Evolutionary conservation across 92 coral and sea anemone species (phyloP).

Genomic region (Nematostella vectensis): DNA sequence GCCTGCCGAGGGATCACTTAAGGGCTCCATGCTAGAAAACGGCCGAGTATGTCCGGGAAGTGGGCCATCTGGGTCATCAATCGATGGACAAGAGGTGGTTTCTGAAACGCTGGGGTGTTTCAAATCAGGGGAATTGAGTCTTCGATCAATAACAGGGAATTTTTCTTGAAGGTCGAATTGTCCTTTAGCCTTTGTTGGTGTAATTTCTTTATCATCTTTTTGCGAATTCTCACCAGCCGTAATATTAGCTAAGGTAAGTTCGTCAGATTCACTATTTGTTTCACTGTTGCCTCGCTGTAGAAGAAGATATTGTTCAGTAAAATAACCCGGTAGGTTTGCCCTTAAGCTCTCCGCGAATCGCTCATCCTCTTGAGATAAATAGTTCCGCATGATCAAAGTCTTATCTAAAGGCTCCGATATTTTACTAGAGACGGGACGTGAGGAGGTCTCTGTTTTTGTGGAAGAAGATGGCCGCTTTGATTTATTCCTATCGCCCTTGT

Average conservation of each 20-base stretch:
- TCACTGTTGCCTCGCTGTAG: constrained; percentile 3
- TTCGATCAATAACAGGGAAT: no score
- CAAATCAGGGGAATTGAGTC: background rate
- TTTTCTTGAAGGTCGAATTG: background rate
- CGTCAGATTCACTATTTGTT: background rate
- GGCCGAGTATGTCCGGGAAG: background rate
- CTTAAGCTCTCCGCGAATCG: constrained; percentile 13
- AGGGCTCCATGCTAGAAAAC: background rate
- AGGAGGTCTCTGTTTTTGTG: no score
- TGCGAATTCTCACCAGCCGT: no score
- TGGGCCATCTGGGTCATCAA: background rate
- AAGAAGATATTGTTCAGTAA: constrained; percentile 46
- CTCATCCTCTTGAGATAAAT: constrained; percentile 15
- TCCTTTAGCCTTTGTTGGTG: background rate
- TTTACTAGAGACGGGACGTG: background rate
- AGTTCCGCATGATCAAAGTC: constrained; percentile 1
- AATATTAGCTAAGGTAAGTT: background rate
- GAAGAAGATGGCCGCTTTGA: no score
- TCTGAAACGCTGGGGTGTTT: background rate
- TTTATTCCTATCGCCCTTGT: no score
- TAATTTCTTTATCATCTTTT: no score
- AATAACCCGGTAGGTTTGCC: constrained; percentile 54
- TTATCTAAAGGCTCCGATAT: background rate
- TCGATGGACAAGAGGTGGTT: background rate
- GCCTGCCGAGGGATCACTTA: constrained; percentile 7